Evolutionary conservation across 2,797 vertebrate species (phyloP), one percentile per base, ranked within the genome.

Genomic region (Paratrypauchen microcephalus): DNA sequence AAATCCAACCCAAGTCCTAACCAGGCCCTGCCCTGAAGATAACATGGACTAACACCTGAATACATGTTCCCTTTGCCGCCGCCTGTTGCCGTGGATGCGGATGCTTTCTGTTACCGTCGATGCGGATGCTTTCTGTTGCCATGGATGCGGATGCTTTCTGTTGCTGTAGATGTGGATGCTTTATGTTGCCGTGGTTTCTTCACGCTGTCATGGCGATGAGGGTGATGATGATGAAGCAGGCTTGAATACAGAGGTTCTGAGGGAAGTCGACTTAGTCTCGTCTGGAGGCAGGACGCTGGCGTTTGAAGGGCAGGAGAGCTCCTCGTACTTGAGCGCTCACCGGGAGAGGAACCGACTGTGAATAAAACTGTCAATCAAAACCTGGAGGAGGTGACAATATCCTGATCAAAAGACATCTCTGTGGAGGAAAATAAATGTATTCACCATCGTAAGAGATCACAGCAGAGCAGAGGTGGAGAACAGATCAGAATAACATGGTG

Each of bases 141-240:
- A 63, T 69, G 36, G 70, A 70, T 52, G 62, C 59, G 32, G 68
- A 79, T 70, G 72, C 66, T 73, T 72, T 62, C 60, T 76, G 88
- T n/a, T n/a, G n/a, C n/a, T n/a, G n/a, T n/a, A n/a, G n/a, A n/a
- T n/a, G n/a, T n/a, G n/a, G 68, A 79, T 70, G 73, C 66, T 73
- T 72, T 61, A 57, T 76, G 88, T 87, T 86, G 76, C 87, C 81
- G 88, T 87, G 76, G 90, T 74, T 82, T 89, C 80, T 36, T 52
- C 52, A 69, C 7, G 1, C 75, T 84, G 80, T 76, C 68, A 75
- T 3, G 69, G 74, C 68, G 77, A 70, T 62, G 79, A 71, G 9
- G 39, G 2, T 41, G 39, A 11, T 13, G 9, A 69, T 62, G 79
- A 71, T 66, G 77, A 68, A 55, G 78, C 28, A 28, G 28, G 80